These are phyloP conservation scores for Diadumene lineata DNA, from an alignment of 92 coral and sea anemone genomes.

Conservation along the genomic window DNA sequence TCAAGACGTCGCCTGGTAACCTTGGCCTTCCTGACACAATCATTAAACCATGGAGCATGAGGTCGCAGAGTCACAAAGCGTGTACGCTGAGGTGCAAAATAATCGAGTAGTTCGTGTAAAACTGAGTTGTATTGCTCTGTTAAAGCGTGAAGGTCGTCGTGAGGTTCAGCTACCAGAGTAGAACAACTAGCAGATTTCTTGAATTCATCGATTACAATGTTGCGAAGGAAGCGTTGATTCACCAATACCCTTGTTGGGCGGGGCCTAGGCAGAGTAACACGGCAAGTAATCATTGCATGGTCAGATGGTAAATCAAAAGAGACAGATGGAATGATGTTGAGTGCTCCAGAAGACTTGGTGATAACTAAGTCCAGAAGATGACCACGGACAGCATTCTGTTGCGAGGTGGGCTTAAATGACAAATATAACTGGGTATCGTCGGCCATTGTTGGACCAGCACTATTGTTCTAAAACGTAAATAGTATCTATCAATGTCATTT, in stretches of 20 bases:
- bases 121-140: constrained; percentile 35
- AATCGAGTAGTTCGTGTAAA: constrained; percentile 27
- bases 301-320: constrained; percentile 28
- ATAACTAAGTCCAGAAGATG: too few relatives aligned
- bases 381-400: too few relatives aligned
- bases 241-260: constrained; percentile 23
- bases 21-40: too few relatives aligned
- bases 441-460: too few relatives aligned
- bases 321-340: too few relatives aligned
- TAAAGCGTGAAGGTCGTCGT: constrained; percentile 10
- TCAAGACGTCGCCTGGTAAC: too few relatives aligned
- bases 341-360: too few relatives aligned
- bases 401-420: too few relatives aligned
- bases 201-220: constrained; percentile 32
- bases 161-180: constrained; percentile 20
- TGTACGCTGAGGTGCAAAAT: constrained; percentile 39
- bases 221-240: constrained; percentile 25
- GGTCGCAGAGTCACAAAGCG: constrained; percentile 31
- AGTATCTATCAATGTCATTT: too few relatives aligned
- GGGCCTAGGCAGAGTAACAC: constrained; percentile 9
- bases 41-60: constrained; percentile 39
- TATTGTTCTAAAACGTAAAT: too few relatives aligned
- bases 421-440: too few relatives aligned
- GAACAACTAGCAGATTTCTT: constrained; percentile 12
- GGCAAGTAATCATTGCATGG: constrained; percentile 18